Conservation (phyloP, 2,797 vertebrate species). For the Cynopterus sphinx region DNA sequence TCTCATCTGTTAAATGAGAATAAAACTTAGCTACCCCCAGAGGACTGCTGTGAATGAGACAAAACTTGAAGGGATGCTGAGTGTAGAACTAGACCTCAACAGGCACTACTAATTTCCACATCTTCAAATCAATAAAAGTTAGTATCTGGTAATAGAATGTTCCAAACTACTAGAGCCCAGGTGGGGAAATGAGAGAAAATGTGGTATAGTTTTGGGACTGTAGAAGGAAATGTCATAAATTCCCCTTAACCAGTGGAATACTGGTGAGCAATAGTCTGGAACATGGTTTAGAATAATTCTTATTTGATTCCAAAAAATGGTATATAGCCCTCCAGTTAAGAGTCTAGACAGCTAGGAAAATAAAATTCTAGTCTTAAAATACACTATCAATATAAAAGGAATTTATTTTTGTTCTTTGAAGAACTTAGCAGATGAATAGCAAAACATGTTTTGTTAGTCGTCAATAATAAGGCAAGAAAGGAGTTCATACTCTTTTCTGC, state of each 20-base stretch:
- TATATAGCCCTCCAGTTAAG: not conserved
- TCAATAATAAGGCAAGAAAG: not conserved
- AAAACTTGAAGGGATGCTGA: not conserved
- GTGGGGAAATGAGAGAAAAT: not conserved
- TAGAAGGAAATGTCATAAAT: not conserved
- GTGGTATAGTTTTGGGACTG: not conserved
- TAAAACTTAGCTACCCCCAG: not conserved
- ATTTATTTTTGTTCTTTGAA: conserved; percentile 15
- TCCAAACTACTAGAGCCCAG: not conserved
- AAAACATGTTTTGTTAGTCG: not conserved
- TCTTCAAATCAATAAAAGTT: not conserved
- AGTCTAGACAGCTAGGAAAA: not conserved
- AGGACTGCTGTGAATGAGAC: not conserved
- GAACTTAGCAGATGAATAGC: not conserved
- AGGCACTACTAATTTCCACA: not conserved
- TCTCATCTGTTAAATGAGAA: not conserved
- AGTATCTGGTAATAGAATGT: not conserved
- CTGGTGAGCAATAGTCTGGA: not conserved
- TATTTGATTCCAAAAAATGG: not conserved
- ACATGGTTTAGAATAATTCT: not conserved
- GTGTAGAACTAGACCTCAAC: not conserved
- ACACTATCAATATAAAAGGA: not conserved
- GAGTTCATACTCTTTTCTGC: not conserved
- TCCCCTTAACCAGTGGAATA: not conserved
- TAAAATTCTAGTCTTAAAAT: conserved; percentile 21